Evolutionary conservation across 2,113 vertebrate species (phyloP).

Genomic region (Gallinago media): DNA sequence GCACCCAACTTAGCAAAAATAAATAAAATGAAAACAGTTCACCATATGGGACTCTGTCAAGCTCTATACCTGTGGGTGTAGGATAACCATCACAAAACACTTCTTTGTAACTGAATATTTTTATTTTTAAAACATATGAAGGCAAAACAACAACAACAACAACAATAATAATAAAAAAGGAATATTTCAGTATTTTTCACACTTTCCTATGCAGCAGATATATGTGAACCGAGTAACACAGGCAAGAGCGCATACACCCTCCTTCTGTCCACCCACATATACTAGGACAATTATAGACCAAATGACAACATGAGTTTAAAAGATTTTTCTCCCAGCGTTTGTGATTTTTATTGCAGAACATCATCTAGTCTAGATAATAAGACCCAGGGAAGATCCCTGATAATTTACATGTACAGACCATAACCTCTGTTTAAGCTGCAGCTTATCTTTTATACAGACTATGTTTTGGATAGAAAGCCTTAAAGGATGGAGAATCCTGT

Average conservation of each 20-base stretch:
- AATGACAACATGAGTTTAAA: background rate
- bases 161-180: background rate
- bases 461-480: background rate
- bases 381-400: background rate
- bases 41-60: conserved; percentile 10
- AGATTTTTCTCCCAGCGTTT: background rate
- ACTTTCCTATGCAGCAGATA: background rate
- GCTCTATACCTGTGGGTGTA: background rate
- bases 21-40: background rate
- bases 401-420: background rate
- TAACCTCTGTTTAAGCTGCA: background rate
- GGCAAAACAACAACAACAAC: background rate
- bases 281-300: background rate
- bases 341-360: background rate
- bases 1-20: background rate
- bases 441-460: background rate
- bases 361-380: background rate
- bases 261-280: background rate
- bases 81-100: background rate
- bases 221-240: background rate
- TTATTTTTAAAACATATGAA: background rate
- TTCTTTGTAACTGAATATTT: background rate
- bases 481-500: background rate
- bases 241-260: background rate
- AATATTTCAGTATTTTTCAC: background rate